Evolutionary conservation across 2,113 vertebrate species (phyloP).

Genomic region (Rhegmatorhina hoffmannsi): DNA sequence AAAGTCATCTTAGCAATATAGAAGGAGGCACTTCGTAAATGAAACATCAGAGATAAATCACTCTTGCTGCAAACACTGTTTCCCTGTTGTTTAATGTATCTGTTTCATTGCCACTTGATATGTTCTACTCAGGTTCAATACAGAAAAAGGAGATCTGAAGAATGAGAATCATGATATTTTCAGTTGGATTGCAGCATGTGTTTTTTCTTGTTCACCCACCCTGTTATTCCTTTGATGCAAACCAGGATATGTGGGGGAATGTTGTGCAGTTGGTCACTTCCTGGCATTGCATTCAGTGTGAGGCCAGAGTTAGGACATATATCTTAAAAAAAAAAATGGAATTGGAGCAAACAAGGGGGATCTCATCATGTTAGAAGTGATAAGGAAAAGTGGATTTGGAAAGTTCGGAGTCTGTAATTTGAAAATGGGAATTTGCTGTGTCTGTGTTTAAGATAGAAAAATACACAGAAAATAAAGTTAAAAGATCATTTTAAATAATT

Average conservation of each 20-base stretch:
- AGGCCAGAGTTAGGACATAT: background rate
- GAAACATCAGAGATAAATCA: background rate
- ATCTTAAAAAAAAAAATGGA: background rate
- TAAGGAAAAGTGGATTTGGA: background rate
- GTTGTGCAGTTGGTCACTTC: background rate
- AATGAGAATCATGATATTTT: background rate
- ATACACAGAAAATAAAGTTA: background rate
- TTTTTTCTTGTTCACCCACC: background rate
- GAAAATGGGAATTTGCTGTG: background rate
- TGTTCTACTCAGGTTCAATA: background rate
- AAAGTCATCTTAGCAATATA: background rate
- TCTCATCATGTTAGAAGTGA: accelerated
- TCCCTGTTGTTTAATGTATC: background rate
- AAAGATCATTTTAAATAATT: background rate
- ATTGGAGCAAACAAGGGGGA: background rate
- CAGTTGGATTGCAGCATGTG: background rate
- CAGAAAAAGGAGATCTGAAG: background rate
- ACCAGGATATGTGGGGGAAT: accelerated
- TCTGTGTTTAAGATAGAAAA: background rate
- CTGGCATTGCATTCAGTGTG: background rate
- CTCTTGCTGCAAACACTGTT: background rate
- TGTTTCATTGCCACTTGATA: background rate
- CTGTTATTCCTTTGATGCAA: background rate
- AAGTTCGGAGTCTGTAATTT: background rate
- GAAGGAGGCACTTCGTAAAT: background rate